A percentile compares a stretch with the other conserved stretches of the same genome.
Evolutionary conservation across 2,888 invertebrate species (phyloP).

Genomic region (Sarcophaga rosellei): DNA sequence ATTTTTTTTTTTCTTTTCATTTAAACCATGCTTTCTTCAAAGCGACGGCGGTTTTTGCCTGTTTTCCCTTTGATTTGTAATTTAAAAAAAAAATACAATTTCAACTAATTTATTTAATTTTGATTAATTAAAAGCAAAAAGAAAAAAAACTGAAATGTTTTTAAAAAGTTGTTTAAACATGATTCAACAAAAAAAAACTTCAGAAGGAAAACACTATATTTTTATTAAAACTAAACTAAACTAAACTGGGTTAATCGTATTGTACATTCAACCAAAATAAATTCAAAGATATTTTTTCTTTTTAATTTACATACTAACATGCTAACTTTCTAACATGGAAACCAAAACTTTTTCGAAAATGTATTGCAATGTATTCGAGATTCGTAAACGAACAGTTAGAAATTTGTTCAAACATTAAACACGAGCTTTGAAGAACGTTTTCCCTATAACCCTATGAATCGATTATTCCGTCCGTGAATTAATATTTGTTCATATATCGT

Average conservation of each 20-base stretch:
- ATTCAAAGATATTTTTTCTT: no score
- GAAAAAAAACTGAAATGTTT: constrained; percentile 21
- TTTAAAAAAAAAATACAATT: constrained; percentile 38
- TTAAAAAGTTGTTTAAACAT: constrained; percentile 14
- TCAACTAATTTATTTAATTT: constrained; percentile 67
- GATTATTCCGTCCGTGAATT: no score
- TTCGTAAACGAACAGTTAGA: no score
- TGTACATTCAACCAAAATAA: neutral
- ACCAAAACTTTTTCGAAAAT: no score
- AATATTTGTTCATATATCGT: no score
- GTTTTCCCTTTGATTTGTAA: constrained; percentile 31
- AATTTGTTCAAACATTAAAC: no score
- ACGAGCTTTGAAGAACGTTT: no score
- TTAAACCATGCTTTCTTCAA: constrained; percentile 28
- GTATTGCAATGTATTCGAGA: no score
- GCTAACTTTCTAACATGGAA: no score
- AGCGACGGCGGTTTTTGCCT: constrained; percentile 23
- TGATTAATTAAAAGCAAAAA: constrained; percentile 49
- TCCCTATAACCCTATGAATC: no score
- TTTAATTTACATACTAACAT: no score
- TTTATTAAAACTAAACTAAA: constrained; percentile 20
- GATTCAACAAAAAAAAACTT: constrained; percentile 47
- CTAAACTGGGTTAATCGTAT: constrained; percentile 55
- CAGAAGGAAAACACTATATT: neutral
- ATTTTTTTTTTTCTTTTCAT: constrained; percentile 17